Base-by-base conservation (phyloP, 2,797 vertebrate species). In the Pseudotriccus pelzelni region DNA sequence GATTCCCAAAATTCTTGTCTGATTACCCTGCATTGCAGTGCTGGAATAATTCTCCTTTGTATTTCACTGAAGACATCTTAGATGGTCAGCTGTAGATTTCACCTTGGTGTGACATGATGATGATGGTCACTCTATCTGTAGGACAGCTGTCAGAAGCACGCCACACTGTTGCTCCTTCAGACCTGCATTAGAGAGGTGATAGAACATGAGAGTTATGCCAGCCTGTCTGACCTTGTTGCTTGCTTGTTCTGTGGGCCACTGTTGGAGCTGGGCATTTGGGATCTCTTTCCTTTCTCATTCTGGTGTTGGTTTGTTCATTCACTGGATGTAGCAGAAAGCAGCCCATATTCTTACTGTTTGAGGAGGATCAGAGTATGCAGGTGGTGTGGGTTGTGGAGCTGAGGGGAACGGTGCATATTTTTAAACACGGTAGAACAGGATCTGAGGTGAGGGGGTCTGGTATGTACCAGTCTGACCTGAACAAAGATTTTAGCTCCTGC, bases 151-250 rank as follows among this genome's bases (percentile, higher is more conserved):
- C 27, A 70, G 39, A 34, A 77, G 14, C 30, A 63, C 12, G 10
- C 21, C 2, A 7, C 7, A 9, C 30, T 14, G 7, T 37, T 0
- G 0, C 8, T 87, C 8, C 23, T 84, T 11, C 23, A 41, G 15
- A 25, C 32, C 5, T 0, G 0, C 0, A 1, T 28, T 76, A 28
- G 80, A 41, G 36, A 37, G 46, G 17, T 52, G 27, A 60, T 14
- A 17, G 75, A 72, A 12, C 9, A 17, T 0, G 1, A 21, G 32
- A 41, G 32, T 52, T 6, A 2, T 0, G 1, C 55, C 59, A 63
- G 28, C 34, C 37, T 5, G 0, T 47, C 62, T 72, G 58, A 21
- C 46, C 58, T 63, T 39, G 34, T 37, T 55, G 13, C n/a, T 74
- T 70, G n/a, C 56, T 64, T 77, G 28, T 36, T 85, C 37, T 46